Conservation (phyloP, 2,888 invertebrate species). For the Acheta domesticus region DNA sequence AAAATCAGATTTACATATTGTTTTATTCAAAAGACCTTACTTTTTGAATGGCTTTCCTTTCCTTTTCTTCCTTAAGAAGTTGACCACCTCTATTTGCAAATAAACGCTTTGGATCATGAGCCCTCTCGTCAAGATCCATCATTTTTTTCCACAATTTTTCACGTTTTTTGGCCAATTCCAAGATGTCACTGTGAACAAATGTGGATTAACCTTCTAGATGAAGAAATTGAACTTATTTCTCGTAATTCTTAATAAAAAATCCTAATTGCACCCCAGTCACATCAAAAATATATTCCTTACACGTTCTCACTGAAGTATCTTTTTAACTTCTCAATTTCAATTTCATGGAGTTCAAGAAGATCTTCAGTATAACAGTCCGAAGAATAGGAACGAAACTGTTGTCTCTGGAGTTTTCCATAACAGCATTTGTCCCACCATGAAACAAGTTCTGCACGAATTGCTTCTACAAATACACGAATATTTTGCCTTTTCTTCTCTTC, state of each 20-base stretch:
- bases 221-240: background rate
- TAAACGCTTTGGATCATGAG: conserved; percentile 70
- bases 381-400: conserved; percentile 61
- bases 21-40: conserved; percentile 37
- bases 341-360: conserved; percentile 71
- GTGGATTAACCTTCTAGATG: background rate
- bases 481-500: conserved; percentile 73
- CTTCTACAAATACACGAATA: conserved; percentile 60
- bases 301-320: conserved; percentile 62
- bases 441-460: conserved; percentile 66
- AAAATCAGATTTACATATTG: too few relatives aligned
- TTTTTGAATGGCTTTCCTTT: conserved; percentile 70
- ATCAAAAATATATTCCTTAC: conserved; percentile 45
- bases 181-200: conserved; percentile 55
- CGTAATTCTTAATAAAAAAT: too few relatives aligned
- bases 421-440: conserved; percentile 75
- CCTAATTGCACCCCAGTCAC: too few relatives aligned
- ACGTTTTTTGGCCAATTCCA: conserved; percentile 62
- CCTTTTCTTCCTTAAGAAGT: conserved; percentile 79
- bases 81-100: conserved; percentile 86
- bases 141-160: conserved; percentile 71
- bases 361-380: conserved; percentile 75
- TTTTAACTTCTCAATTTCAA: conserved; percentile 67
- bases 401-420: conserved; percentile 60
- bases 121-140: conserved; percentile 69